Conservation (phyloP, 2,888 invertebrate genomes). For the Drosophila lacicola region DNA sequence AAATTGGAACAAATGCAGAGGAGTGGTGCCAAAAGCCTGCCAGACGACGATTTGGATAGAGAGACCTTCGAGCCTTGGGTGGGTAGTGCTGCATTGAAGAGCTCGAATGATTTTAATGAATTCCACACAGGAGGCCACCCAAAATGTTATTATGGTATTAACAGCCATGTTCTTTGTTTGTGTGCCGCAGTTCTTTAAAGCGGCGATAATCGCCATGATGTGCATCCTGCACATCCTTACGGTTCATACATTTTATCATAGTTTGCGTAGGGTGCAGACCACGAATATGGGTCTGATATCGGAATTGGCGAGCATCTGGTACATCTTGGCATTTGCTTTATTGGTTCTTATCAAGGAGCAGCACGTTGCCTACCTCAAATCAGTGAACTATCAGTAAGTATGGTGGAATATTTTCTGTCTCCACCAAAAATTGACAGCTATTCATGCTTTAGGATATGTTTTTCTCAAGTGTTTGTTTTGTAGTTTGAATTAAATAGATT, state of each 20-base stretch:
- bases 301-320: constrained; percentile 87
- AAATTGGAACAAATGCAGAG: neutral
- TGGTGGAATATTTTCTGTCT: neutral
- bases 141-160: constrained; percentile 86
- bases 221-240: constrained; percentile 87
- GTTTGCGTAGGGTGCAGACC: constrained; percentile 64
- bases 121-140: constrained; percentile 84
- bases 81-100: neutral
- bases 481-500: no score
- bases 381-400: constrained; percentile 91
- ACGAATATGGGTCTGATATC: constrained; percentile 89
- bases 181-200: constrained; percentile 92
- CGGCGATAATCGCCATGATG: constrained; percentile 88
- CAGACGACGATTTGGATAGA: no score
- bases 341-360: constrained; percentile 92
- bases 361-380: constrained; percentile 93
- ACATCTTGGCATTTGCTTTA: constrained; percentile 88
- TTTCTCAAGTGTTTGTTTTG: no score
- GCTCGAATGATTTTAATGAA: neutral
- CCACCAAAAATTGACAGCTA: no score
- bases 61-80: constrained; percentile 70
- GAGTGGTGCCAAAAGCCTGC: no score
- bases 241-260: constrained; percentile 85
- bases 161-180: constrained; percentile 92
- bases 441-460: no score